phyloP scores from a whole-genome alignment of 2,113 vertebrate species.

The Lophochroa leadbeateri region DNA sequence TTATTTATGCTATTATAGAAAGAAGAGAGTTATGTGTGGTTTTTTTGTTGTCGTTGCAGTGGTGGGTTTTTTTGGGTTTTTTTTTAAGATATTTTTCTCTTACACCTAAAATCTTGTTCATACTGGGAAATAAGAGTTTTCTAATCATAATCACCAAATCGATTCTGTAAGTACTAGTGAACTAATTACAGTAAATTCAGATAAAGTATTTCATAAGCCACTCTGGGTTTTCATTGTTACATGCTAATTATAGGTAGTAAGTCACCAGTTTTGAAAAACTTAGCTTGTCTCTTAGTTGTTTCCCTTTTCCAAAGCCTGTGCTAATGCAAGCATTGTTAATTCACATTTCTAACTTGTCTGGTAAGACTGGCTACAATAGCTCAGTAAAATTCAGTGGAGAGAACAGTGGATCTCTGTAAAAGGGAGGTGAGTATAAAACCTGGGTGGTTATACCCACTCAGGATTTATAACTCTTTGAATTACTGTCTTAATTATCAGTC shows the following conservation, averaged over 20 bases:
- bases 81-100: neutral
- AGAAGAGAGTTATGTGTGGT: neutral
- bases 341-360: neutral
- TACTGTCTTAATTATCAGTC: neutral
- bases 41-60: neutral
- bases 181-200: neutral
- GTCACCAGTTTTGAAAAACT: neutral
- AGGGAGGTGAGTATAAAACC: neutral
- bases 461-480: neutral
- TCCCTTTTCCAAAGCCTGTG: neutral
- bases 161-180: neutral
- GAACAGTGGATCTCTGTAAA: neutral
- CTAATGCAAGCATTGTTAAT: neutral
- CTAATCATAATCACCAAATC: neutral
- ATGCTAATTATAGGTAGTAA: neutral
- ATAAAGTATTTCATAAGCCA: neutral
- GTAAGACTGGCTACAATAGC: neutral
- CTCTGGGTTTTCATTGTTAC: neutral
- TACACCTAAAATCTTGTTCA: neutral
- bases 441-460: neutral
- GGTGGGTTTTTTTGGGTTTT: neutral
- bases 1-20: neutral
- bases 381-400: neutral
- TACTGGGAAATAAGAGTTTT: neutral
- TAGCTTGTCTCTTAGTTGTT: neutral